Percentiles rank a stretch among this genome's conserved stretches.
These are phyloP conservation scores for Megaceryle alcyon DNA, from an alignment of 2,797 vertebrate species.

Conservation along the genomic window DNA sequence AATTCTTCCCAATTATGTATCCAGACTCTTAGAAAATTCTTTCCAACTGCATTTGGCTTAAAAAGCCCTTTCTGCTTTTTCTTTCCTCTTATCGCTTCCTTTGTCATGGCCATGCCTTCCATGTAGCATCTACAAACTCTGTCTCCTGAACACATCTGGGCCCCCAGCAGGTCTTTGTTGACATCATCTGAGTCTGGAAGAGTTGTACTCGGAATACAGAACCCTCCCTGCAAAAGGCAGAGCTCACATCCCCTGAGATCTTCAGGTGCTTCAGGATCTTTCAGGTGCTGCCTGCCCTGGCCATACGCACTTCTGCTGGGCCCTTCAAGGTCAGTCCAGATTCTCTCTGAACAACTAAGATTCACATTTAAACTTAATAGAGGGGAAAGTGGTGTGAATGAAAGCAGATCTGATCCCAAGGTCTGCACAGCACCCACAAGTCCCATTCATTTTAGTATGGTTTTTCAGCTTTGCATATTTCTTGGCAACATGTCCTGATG, in stretches of 20 bases:
- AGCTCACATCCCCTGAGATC: not conserved
- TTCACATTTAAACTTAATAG: not conserved
- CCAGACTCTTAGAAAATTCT: not conserved
- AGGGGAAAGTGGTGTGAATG: not conserved
- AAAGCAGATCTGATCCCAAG: not conserved
- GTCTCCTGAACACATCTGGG: not conserved
- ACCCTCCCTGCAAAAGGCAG: not conserved
- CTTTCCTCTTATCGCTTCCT: not conserved
- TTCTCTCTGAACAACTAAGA: not conserved
- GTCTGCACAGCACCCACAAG: not conserved
- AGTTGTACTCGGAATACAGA: accelerated
- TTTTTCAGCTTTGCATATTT: not conserved
- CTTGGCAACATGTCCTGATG: not conserved
- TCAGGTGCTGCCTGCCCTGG: too few species aligned
- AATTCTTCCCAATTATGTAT: not conserved
- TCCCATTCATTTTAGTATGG: not conserved
- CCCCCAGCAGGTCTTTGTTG: not conserved
- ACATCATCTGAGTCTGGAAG: not conserved
- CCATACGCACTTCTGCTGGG: not conserved
- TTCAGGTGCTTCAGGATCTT: too few species aligned
- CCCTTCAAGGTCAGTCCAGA: not conserved
- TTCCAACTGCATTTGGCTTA: not conserved
- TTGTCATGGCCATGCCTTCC: not conserved
- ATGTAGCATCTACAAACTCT: not conserved
- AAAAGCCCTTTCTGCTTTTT: not conserved